These are phyloP conservation scores for Cephus runcator DNA, from an alignment of 2,888 invertebrate species.

Conservation along the genomic window DNA sequence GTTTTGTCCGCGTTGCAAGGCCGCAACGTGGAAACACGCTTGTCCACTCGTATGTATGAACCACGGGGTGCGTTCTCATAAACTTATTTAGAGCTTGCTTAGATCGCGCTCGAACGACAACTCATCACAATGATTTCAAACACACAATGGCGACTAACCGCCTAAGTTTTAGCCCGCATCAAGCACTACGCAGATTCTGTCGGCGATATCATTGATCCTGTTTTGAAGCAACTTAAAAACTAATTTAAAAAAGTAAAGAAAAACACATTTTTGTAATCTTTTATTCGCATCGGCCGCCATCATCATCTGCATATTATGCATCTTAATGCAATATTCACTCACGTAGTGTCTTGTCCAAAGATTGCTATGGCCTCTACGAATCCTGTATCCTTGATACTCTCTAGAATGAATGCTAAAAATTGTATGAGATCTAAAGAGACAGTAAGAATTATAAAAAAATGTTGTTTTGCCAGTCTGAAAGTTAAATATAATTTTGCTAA, in stretches of 20 bases:
- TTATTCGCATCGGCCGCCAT: neutral
- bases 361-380: neutral
- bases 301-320: neutral
- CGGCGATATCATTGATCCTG: neutral
- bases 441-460: neutral
- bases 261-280: neutral
- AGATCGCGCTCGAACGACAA: neutral
- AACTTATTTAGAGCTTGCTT: constrained; percentile 1
- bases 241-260: neutral
- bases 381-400: neutral
- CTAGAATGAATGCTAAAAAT: neutral
- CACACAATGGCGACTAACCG: neutral
- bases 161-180: neutral
- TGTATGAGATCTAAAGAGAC: neutral
- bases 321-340: neutral
- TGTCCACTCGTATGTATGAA: neutral
- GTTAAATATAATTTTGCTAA: neutral
- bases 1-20: constrained; percentile 3
- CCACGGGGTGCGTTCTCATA: neutral
- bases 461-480: neutral
- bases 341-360: neutral
- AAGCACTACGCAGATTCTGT: neutral
- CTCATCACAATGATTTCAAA: neutral
- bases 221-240: neutral
- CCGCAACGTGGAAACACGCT: neutral